Evolutionary conservation across 92 coral and sea anemone genomes (phyloP).

Genomic region (Anthopleura xanthogrammica): DNA sequence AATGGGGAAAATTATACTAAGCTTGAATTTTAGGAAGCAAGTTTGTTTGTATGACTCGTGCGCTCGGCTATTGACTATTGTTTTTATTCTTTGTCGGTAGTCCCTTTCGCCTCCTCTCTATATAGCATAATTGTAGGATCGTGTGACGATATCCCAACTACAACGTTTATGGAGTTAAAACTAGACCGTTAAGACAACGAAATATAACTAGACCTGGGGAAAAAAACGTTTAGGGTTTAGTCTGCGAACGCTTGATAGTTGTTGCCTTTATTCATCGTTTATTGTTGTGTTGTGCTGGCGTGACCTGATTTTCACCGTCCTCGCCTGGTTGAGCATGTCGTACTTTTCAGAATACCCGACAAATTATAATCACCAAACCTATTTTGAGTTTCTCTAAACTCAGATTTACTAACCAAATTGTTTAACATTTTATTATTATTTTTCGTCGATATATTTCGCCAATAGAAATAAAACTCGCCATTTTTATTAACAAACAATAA

Average conservation of each 20-base stretch:
- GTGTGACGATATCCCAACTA: slow-evolving; percentile 25
- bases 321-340: slow-evolving; percentile 34
- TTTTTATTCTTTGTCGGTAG: slow-evolving; percentile 26
- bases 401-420: background rate
- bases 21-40: slow-evolving; percentile 14
- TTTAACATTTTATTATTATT: background rate
- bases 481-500: slow-evolving; percentile 1
- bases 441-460: background rate
- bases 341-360: slow-evolving; percentile 20
- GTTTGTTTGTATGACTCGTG: slow-evolving; percentile 43
- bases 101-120: slow-evolving; percentile 32
- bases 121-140: slow-evolving; percentile 36
- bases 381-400: background rate
- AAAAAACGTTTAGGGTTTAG: background rate
- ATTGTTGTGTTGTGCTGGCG: slow-evolving; percentile 27
- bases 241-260: slow-evolving; percentile 24
- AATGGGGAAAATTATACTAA: slow-evolving; percentile 16
- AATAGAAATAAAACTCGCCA: background rate
- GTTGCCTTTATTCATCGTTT: slow-evolving; percentile 17
- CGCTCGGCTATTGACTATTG: slow-evolving; percentile 34
- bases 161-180: background rate
- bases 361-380: background rate
- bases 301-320: slow-evolving; percentile 27
- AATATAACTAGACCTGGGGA: slow-evolving; percentile 4
- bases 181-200: slow-evolving; percentile 18